Conservation (phyloP, 1,140 invertebrate species). For the Drosophila ananassae region DNA sequence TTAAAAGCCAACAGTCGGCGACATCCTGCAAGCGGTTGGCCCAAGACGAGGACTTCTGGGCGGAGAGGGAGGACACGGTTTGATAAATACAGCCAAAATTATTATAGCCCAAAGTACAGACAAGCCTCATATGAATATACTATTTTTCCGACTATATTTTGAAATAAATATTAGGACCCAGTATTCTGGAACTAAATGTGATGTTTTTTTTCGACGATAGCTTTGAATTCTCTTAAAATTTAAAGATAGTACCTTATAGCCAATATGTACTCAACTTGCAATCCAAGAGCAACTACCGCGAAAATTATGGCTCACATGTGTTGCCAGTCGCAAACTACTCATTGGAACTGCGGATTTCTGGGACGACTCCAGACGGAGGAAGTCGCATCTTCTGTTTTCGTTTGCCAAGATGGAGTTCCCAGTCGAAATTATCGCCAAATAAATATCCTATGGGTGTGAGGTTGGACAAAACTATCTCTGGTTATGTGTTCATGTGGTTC, state of each 20-base stretch:
- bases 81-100: slow-evolving; percentile 74
- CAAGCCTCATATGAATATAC: no score
- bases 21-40: slow-evolving; percentile 54
- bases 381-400: slow-evolving; percentile 29
- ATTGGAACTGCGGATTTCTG: slow-evolving; percentile 49
- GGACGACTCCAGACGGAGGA: slow-evolving; percentile 33
- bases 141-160: no score
- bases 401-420: slow-evolving; percentile 34
- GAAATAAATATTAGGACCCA: no score
- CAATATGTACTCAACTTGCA: slow-evolving; percentile 24
- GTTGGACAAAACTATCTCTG: no score
- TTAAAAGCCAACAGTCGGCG: slow-evolving; percentile 75
- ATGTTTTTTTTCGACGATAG: no score
- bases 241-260: neutral
- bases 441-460: neutral
- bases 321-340: slow-evolving; percentile 57
- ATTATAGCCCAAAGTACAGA: slow-evolving; percentile 29
- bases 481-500: slow-evolving; percentile 9
- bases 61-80: slow-evolving; percentile 25
- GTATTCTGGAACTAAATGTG: no score
- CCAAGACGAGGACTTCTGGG: slow-evolving; percentile 18
- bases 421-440: slow-evolving; percentile 5
- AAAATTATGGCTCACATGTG: slow-evolving; percentile 70
- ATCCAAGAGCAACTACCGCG: slow-evolving; percentile 57
- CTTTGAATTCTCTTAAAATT: neutral